Base-by-base conservation (phyloP, 2,113 vertebrate species). In the Vicugna pacos region DNA sequence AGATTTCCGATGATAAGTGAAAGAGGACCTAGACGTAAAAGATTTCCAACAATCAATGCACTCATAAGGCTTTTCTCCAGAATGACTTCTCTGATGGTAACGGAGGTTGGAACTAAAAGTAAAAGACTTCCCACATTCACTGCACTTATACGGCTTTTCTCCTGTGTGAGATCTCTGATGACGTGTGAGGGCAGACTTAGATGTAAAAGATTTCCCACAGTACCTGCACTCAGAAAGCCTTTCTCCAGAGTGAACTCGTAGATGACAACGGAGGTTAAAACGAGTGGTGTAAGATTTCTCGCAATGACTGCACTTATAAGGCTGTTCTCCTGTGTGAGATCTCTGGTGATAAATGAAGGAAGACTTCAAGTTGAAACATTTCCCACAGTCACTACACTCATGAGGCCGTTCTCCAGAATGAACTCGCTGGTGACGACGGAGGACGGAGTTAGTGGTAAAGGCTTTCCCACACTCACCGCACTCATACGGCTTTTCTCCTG, bases 101-200 rank as follows among this genome's bases (percentile, higher is more conserved):
- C 17, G 26, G 9, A 92, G 80, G 26, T 26, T 28, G 17, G 46
- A 75, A 8, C 46, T 73, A 42, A 8, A 30, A 1, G 28, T 64
- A 52, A 96, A 91, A 2, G 77, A 90, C 48, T 98, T 98, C 19
- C 92, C 94, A 89, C 91, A 97, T 3, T 93, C 82, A 11, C 32
- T 72, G 69, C 95, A 96, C 32, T 67, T 17, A n/a, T 97, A 91
- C 9, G 85, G 80, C 4, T 19, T 95, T 35, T 38, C 89, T 56
- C 93, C 93, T 6, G 85, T 69, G 8, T 92, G 94, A 20, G 94
- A 73, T 91, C 50, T 96, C 69, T 84, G 85, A 20, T 96, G 94
- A 64, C 38, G 38, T 42, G 38, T 42, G 38, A 42, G 38, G 38
- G 38, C 38, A 42, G 38, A 4, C 38, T 42, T 42, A 42, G 38